Evolutionary conservation across 2,797 vertebrate genomes (phyloP), one percentile per base, ranked within the genome.

Genomic region (Gobionotothen gibberifrons): DNA sequence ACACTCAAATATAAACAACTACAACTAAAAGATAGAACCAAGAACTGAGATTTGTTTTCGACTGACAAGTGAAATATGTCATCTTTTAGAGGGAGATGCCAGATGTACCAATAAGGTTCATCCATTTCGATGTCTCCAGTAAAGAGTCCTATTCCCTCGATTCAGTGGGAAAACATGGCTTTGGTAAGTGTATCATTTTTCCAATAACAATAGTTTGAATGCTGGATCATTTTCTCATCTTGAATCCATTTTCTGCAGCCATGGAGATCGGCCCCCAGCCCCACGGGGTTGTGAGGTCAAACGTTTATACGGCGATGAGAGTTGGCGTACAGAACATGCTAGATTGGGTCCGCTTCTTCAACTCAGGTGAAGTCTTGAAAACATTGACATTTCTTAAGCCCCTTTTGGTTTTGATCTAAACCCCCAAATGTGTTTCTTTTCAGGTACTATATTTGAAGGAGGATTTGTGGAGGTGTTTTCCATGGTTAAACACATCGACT

Each of bases 211-310:
- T 12, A n/a, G 17, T 22, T 46, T 61, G 3, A 69, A 57, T 15
- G 16, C 11, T 13, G 16, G 19, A 48, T 58, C 5, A 51, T 57
- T 68, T 40, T 67, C 10, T n/a, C 2, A 0, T 15, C 8, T 66
- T 9, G 58, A 55, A 58, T 57, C 7, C 6, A 15, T 66, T 69
- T 65, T 53, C 32, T 76, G 17, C 82, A 97, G 96, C 69, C 4
- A 86, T 97, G 75, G 96, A 97, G 86, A 82, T 97, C 1, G 96
- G 96, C 7, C 95, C 95, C 6, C 96, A 97, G 79, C 93, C 96
- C 2, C 96, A 97, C 2, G 95, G 95, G 0, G 93, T 96, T 22
- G 87, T 95, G 75, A 89, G 94, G 71, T 95, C 96, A 1, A 94
- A 95, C 79, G 55, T 94, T 42, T 94, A 94, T 22, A 78, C 84